Evolutionary conservation across 2,113 vertebrate species (phyloP).

Genomic region (Empidonax traillii): DNA sequence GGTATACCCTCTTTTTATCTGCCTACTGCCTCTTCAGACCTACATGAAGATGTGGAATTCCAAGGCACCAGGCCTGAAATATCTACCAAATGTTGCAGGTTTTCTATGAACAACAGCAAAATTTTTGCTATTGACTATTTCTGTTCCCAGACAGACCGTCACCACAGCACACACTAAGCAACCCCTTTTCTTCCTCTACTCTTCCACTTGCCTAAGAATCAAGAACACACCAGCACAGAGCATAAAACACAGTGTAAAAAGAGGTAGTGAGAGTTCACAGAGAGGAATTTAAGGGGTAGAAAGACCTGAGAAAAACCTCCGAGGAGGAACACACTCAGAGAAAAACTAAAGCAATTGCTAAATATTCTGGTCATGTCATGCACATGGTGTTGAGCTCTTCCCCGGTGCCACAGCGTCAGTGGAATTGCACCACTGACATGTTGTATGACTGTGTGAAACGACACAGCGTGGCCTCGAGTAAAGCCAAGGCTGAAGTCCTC

Average conservation of each 20-base stretch:
- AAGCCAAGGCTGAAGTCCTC: not conserved
- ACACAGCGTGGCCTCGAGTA: not conserved
- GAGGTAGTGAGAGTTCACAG: conserved; percentile 33
- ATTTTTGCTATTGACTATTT: not conserved
- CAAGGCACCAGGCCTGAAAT: not conserved
- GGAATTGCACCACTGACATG: not conserved
- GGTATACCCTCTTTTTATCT: not conserved
- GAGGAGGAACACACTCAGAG: not conserved
- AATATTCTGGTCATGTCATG: not conserved
- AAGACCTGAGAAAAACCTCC: not conserved
- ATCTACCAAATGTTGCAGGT: not conserved
- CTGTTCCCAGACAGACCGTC: not conserved
- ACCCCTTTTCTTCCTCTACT: not conserved
- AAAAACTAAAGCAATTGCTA: not conserved
- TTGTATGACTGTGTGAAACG: not conserved
- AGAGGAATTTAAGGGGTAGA: not conserved
- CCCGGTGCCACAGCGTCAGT: not conserved
- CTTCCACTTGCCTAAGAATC: not conserved
- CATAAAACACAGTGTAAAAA: not conserved
- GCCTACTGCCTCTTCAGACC: not conserved
- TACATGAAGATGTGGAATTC: not conserved
- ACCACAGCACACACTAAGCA: not conserved
- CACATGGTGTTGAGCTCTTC: not conserved
- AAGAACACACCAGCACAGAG: not conserved
- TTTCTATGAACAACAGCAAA: not conserved